phyloP scores from a whole-genome alignment of 1,140 invertebrate genomes.

The Dolichoris vasculosae region DNA sequence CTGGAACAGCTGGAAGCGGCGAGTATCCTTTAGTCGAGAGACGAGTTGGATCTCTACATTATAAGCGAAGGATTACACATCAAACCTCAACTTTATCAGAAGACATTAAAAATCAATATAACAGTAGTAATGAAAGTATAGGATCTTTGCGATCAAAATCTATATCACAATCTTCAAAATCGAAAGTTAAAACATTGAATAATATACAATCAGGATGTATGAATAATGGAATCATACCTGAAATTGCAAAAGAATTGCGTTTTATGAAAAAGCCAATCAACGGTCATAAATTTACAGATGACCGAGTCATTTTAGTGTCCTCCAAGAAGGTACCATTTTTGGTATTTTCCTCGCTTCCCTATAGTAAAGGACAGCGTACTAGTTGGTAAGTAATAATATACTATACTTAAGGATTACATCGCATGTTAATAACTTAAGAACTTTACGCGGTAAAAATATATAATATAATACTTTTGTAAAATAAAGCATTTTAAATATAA shows the following conservation, averaged over 20 bases:
- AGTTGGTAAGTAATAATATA: slow-evolving; percentile 76
- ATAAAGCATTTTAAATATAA: slow-evolving; percentile 40
- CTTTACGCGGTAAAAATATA: no score
- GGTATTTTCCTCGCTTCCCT: slow-evolving; percentile 88
- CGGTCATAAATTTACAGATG: slow-evolving; percentile 82
- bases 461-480: neutral
- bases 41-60: slow-evolving; percentile 73
- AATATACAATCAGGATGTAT: slow-evolving; percentile 62
- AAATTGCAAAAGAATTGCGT: slow-evolving; percentile 69
- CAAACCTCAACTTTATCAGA: slow-evolving; percentile 76
- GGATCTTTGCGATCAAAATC: slow-evolving; percentile 72
- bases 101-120: slow-evolving; percentile 78
- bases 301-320: slow-evolving; percentile 85
- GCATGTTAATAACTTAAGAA: neutral
- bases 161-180: slow-evolving; percentile 63
- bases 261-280: slow-evolving; percentile 75
- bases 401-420: neutral
- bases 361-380: slow-evolving; percentile 80
- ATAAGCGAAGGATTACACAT: slow-evolving; percentile 74
- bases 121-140: slow-evolving; percentile 85
- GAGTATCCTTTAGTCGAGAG: slow-evolving; percentile 77
- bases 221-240: slow-evolving; percentile 70
- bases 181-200: slow-evolving; percentile 67
- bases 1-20: slow-evolving; percentile 77
- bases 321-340: slow-evolving; percentile 84